Conservation (phyloP, 1,140 invertebrate genomes). For the Drosophila malerkotliana region DNA sequence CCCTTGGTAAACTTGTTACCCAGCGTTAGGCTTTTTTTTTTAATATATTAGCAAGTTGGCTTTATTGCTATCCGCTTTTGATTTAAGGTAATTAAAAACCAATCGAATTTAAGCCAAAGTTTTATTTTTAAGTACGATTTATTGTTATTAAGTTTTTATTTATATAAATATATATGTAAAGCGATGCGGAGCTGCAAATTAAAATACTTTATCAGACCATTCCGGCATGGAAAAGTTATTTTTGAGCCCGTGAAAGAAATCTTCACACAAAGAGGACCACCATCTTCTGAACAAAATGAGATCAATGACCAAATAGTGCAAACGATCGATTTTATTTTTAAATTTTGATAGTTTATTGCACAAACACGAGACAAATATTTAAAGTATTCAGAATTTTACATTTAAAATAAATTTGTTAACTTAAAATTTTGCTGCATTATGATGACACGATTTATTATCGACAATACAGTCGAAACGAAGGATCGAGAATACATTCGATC, state of each 20-base stretch:
- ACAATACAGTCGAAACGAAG: neutral
- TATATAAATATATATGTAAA: conserved; percentile 22
- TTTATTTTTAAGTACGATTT: conserved; percentile 12
- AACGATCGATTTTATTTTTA: conserved; percentile 7
- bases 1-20: conserved; percentile 10
- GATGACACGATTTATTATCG: neutral
- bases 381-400: neutral
- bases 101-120: conserved; percentile 5
- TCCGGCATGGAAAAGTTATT: conserved; percentile 17
- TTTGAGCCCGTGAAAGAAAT: conserved; percentile 17
- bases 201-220: conserved; percentile 19
- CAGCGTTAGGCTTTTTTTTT: conserved; percentile 17
- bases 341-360: conserved; percentile 9
- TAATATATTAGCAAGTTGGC: conserved; percentile 9
- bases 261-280: conserved; percentile 9
- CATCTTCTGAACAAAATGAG: conserved; percentile 25
- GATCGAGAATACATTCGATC: conserved; percentile 5
- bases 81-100: conserved; percentile 6
- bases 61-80: conserved; percentile 23
- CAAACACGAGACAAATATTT: conserved; percentile 11
- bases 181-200: conserved; percentile 43
- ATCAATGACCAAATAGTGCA: conserved; percentile 31
- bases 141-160: conserved; percentile 15
- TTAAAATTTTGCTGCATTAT: neutral
- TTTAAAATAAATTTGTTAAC: conserved; percentile 7